These are phyloP conservation scores for Muscicapa striata DNA, from an alignment of 2,797 vertebrate species.

Conservation along the genomic window DNA sequence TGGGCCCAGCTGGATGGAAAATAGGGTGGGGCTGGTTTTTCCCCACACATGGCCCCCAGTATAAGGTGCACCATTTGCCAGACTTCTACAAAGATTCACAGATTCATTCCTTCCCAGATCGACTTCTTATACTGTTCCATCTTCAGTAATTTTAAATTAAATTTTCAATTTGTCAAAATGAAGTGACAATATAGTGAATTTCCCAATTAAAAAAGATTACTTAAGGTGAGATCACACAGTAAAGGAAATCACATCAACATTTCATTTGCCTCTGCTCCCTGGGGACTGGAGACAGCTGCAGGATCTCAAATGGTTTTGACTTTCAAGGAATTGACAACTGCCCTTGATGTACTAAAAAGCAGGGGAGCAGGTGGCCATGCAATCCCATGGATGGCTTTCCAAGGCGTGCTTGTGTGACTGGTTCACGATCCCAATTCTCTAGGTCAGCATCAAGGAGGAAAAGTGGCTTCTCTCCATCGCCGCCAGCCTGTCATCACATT, in stretches of 20 bases:
- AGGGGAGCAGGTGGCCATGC: neutral
- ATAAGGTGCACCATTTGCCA: neutral
- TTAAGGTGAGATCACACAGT: neutral
- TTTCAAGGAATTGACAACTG: conserved; percentile 14
- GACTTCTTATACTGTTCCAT: neutral
- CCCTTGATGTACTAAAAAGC: conserved; percentile 23
- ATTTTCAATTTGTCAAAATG: neutral
- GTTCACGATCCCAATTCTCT: conserved; percentile 44
- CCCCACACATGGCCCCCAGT: fast-evolving
- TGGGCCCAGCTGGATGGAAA: neutral
- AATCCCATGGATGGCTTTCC: neutral
- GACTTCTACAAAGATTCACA: neutral
- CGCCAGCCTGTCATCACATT: neutral
- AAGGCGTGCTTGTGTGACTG: neutral
- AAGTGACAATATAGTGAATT: neutral
- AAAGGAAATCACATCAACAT: neutral
- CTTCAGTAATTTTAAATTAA: neutral
- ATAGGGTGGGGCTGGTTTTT: neutral
- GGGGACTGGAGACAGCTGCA: neutral
- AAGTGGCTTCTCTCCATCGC: neutral
- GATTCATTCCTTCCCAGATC: neutral
- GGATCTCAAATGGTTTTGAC: neutral
- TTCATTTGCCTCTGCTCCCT: neutral
- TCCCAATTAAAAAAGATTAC: neutral
- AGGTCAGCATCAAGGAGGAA: conserved; percentile 35